phyloP scores from a whole-genome alignment of 2,888 invertebrate genomes.

The Panzeria rudis region DNA sequence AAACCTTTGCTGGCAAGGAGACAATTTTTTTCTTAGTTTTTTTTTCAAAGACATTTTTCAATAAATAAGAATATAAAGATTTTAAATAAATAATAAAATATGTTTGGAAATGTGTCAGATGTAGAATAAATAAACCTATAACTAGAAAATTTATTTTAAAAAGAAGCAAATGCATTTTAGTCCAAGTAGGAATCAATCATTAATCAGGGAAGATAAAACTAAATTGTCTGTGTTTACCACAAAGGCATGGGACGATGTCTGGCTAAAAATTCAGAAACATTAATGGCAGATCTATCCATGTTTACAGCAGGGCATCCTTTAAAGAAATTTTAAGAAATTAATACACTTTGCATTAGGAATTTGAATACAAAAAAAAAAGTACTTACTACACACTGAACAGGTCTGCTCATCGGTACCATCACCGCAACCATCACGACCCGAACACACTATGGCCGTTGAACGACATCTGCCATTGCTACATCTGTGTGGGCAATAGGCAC shows the following conservation, averaged over 20 bases:
- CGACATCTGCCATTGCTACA: constrained; percentile 95
- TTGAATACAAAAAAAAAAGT: neutral
- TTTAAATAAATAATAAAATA: constrained; percentile 75
- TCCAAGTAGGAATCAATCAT: neutral
- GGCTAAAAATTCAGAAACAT: constrained; percentile 73
- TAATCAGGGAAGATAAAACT: neutral
- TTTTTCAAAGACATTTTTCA: constrained; percentile 36
- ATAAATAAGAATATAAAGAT: constrained; percentile 46
- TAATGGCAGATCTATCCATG: constrained; percentile 74
- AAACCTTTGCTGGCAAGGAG: constrained; percentile 83
- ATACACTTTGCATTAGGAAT: no score
- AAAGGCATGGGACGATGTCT: constrained; percentile 81
- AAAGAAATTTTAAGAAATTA: constrained; percentile 74
- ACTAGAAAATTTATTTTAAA: constrained; percentile 72
- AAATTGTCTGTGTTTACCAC: constrained; percentile 76
- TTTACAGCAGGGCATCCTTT: constrained; percentile 86
- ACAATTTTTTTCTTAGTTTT: constrained; percentile 77
- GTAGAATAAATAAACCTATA: constrained; percentile 79
- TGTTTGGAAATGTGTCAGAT: constrained; percentile 71
- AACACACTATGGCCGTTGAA: constrained; percentile 94
- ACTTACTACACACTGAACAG: constrained; percentile 95
- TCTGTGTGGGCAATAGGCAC: constrained; percentile 89
- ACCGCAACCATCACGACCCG: constrained; percentile 95
- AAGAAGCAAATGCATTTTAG: constrained; percentile 35
- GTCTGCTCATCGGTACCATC: constrained; percentile 94